Evolutionary conservation across 2,113 vertebrate species (phyloP).

Genomic region (Siniperca chuatsi): DNA sequence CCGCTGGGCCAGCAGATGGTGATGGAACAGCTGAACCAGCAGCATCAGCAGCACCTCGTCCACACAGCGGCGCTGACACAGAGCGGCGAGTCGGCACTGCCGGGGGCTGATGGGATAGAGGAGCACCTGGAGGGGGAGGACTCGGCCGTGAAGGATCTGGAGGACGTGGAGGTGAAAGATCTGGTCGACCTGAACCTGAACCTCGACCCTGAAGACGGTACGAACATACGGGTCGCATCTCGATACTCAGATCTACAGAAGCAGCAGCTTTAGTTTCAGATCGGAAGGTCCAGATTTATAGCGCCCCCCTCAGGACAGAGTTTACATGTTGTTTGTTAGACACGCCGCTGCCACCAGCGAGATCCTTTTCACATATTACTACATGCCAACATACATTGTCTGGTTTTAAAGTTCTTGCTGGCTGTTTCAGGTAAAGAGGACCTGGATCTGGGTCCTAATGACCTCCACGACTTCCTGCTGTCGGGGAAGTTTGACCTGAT

Average conservation of each 20-base stretch:
- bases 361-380: no score
- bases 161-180: slow-evolving; percentile 97
- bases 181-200: slow-evolving; percentile 97
- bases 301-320: no score
- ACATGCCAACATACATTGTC: no score
- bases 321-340: no score
- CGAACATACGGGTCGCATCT: background rate
- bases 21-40: slow-evolving; percentile 83
- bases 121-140: slow-evolving; percentile 95
- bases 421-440: slow-evolving; percentile 89
- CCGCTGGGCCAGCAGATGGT: slow-evolving; percentile 81
- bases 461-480: slow-evolving; percentile 93
- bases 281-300: no score
- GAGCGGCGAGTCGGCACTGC: slow-evolving; percentile 71
- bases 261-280: no score
- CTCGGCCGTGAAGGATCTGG: slow-evolving; percentile 93
- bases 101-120: slow-evolving; percentile 85
- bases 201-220: slow-evolving; percentile 90
- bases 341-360: no score
- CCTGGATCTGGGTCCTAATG: slow-evolving; percentile 92
- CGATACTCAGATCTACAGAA: no score
- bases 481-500: slow-evolving; percentile 98
- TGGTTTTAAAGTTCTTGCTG: background rate
- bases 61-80: slow-evolving; percentile 39
- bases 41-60: slow-evolving; percentile 63